Evolutionary conservation across 2,113 vertebrate genomes (phyloP).

Genomic region (Erythrocercus mccallii): DNA sequence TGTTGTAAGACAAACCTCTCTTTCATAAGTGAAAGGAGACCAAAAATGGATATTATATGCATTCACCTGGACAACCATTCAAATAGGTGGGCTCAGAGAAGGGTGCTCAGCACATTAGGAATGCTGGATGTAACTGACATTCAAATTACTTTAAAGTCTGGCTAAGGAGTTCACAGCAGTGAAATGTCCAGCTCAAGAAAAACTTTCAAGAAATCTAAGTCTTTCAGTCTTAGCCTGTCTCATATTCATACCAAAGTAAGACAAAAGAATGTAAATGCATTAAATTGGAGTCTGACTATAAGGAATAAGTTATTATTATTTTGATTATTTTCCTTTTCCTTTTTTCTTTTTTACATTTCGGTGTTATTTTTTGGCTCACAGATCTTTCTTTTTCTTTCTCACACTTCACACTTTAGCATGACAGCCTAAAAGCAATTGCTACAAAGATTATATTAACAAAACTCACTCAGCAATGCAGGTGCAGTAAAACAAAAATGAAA

Average conservation of each 20-base stretch:
- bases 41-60: not conserved
- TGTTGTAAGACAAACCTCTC: not conserved
- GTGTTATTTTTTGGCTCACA: not conserved
- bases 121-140: accelerated
- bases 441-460: not conserved
- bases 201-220: not conserved
- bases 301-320: not conserved
- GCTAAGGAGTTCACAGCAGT: not conserved
- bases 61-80: not conserved
- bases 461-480: not conserved
- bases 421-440: not conserved
- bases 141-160: not conserved
- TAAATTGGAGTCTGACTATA: not conserved
- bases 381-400: not conserved
- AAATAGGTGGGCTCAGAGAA: not conserved
- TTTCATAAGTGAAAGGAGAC: not conserved
- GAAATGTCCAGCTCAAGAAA: not conserved
- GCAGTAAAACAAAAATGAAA: not conserved
- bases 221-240: not conserved
- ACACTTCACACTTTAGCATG: not conserved
- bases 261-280: not conserved
- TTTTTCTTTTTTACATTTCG: not conserved
- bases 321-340: not conserved
- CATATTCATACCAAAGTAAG: not conserved
- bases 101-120: not conserved